These are phyloP conservation scores for Dynastes hyllus DNA, from an alignment of 2,888 invertebrate genomes.

Conservation along the genomic window DNA sequence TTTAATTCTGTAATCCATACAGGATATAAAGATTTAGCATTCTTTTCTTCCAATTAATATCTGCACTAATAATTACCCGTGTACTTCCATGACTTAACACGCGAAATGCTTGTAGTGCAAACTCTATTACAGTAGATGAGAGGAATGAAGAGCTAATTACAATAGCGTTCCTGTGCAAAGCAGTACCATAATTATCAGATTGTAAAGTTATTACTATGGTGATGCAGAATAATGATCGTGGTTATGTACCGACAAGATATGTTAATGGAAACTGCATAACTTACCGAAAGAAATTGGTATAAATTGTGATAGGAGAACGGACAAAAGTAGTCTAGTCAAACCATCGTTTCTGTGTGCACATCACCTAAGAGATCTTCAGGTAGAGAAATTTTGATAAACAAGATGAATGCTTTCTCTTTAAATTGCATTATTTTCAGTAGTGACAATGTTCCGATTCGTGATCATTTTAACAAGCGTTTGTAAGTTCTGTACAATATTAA, in stretches of 20 bases:
- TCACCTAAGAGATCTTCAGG: not conserved
- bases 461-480: slow-evolving; percentile 41
- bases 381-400: not conserved
- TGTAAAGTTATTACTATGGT: not conserved
- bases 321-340: not conserved
- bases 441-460: slow-evolving; percentile 47
- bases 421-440: slow-evolving; percentile 29
- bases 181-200: slow-evolving; percentile 21
- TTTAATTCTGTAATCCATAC: too few relatives aligned
- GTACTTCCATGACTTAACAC: not conserved
- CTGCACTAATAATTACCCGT: not conserved
- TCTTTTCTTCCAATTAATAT: too few relatives aligned
- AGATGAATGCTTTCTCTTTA: not conserved
- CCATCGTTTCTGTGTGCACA: slow-evolving; percentile 11
- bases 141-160: slow-evolving; percentile 22
- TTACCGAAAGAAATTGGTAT: slow-evolving; percentile 27
- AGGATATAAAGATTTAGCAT: too few relatives aligned
- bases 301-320: slow-evolving; percentile 18
- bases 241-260: slow-evolving; percentile 32
- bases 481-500: slow-evolving; percentile 15
- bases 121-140: not conserved
- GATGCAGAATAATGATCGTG: slow-evolving; percentile 10
- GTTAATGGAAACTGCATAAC: slow-evolving; percentile 31
- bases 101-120: not conserved
- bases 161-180: slow-evolving; percentile 10